Evolutionary conservation across 2,113 vertebrate genomes (phyloP).

Genomic region (Neolamprologus variostigma): DNA sequence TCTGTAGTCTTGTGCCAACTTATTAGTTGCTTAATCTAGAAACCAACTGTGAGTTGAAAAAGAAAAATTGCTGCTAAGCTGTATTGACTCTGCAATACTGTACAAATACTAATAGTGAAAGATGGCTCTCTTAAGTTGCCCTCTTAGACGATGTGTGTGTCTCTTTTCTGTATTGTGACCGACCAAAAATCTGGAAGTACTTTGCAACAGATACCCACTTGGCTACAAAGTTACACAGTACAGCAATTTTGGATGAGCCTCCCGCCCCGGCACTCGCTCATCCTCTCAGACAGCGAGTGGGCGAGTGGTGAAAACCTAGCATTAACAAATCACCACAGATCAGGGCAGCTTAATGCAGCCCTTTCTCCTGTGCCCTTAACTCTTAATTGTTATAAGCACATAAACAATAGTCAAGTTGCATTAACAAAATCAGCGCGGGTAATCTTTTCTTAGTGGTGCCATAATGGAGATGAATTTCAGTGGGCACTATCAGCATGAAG

Average conservation of each 20-base stretch:
- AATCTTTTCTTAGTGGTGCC: slow-evolving; percentile 39
- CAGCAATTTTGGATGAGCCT: slow-evolving; percentile 1
- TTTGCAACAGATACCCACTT: background rate
- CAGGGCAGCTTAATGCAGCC: background rate
- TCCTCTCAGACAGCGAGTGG: slow-evolving; percentile 27
- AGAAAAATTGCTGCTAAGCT: background rate
- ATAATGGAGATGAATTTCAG: slow-evolving; percentile 51
- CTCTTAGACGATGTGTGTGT: background rate
- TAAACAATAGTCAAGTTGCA: slow-evolving; percentile 40
- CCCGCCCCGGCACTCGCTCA: background rate
- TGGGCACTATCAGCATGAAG: background rate
- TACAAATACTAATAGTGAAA: background rate
- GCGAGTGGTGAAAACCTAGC: slow-evolving; percentile 25
- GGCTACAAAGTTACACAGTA: background rate
- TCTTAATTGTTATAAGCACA: slow-evolving; percentile 45
- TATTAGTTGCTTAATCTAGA: background rate
- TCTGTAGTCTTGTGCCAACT: background rate
- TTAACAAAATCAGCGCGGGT: slow-evolving; percentile 42
- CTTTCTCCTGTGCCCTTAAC: background rate
- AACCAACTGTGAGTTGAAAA: background rate
- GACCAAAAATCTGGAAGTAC: background rate
- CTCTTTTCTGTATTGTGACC: background rate
- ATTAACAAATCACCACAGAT: slow-evolving; percentile 42
- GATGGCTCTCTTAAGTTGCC: background rate
- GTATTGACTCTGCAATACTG: background rate